Percentiles rank a stretch among this genome's conserved stretches.
Conservation (phyloP, 2,888 invertebrate species). For the Amphiduros pacificus region DNA sequence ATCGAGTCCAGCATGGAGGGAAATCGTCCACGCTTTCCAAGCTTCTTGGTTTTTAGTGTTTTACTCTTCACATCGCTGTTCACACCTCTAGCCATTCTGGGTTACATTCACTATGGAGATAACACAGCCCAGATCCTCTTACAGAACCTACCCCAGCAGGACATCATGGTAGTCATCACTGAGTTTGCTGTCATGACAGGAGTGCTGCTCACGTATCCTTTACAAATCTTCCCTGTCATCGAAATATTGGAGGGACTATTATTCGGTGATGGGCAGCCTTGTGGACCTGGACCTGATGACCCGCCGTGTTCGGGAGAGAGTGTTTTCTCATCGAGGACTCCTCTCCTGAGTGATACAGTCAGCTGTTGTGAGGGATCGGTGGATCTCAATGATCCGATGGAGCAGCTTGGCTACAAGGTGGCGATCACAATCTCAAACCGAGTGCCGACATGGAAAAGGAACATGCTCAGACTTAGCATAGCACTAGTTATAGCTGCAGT, state of each 20-base stretch:
- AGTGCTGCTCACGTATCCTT: constrained; percentile 51
- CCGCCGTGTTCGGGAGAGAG: too few relatives aligned
- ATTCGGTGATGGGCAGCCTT: constrained; percentile 28
- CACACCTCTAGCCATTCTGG: constrained; percentile 43
- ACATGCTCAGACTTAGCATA: background rate
- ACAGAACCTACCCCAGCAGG: constrained; percentile 38
- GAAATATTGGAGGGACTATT: constrained; percentile 45
- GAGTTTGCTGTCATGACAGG: constrained; percentile 48
- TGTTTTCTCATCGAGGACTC: too few relatives aligned
- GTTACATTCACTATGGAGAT: constrained; percentile 46
- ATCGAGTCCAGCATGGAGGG: constrained; percentile 58
- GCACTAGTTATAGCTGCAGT: background rate
- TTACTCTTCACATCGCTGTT: constrained; percentile 37
- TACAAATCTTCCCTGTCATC: constrained; percentile 51
- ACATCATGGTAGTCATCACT: constrained; percentile 33
- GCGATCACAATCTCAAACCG: too few relatives aligned
- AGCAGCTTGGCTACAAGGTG: too few relatives aligned
- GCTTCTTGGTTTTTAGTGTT: constrained; percentile 46
- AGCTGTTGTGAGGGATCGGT: too few relatives aligned
- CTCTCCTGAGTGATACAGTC: too few relatives aligned
- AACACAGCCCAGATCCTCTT: constrained; percentile 49
- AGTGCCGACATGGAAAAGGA: constrained; percentile 8
- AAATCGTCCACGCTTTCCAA: constrained; percentile 47
- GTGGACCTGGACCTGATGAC: too few relatives aligned
- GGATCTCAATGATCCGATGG: too few relatives aligned